phyloP scores from a whole-genome alignment of 2,888 invertebrate species.

The Noctua fimbriata region DNA sequence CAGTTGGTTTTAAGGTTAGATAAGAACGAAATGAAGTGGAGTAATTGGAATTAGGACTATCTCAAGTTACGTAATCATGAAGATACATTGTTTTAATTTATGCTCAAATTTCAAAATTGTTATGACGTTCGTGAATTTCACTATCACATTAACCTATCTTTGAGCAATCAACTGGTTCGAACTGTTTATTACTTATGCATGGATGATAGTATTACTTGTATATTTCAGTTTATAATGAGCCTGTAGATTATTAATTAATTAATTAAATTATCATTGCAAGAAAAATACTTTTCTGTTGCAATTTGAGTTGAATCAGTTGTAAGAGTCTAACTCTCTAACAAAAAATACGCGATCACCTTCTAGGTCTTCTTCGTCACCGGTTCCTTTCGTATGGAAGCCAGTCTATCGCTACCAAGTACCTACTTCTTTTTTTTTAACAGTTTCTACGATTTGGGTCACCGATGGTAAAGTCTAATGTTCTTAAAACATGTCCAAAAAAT shows the following conservation, averaged over 20 bases:
- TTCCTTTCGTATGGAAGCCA: neutral
- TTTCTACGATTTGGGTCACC: neutral
- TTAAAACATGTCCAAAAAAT: neutral
- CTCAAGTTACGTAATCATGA: neutral
- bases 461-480: neutral
- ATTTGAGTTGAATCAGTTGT: neutral
- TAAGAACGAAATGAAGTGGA: neutral
- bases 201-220: neutral
- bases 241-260: too few relatives aligned
- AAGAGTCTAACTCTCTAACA: neutral
- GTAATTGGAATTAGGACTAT: constrained; percentile 9
- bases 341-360: neutral
- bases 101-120: neutral
- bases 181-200: neutral
- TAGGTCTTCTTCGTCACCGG: neutral
- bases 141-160: neutral
- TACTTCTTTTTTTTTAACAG: neutral
- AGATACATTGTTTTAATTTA: neutral
- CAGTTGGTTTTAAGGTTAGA: constrained; percentile 8
- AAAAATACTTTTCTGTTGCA: neutral
- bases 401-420: neutral
- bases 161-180: neutral
- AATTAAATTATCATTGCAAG: neutral
- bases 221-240: neutral
- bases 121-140: neutral